Conservation (phyloP, 1,140 invertebrate genomes). For the Cryptotermes secundus region DNA sequence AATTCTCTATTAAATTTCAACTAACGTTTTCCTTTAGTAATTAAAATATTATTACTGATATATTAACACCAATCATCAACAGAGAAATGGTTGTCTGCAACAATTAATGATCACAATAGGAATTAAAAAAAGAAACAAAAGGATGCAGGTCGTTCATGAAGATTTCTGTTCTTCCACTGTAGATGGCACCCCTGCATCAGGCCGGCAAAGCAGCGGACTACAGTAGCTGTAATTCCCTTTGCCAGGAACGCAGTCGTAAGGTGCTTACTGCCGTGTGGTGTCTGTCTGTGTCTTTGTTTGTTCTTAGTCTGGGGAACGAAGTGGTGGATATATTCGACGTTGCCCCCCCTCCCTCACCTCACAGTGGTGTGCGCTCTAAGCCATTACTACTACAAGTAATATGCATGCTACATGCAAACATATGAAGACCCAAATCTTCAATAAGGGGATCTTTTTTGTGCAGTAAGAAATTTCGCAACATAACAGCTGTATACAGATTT, state of each 20-base stretch:
- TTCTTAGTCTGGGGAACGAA: neutral
- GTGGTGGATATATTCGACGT: neutral
- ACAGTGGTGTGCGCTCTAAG: neutral
- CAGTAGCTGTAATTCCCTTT: neutral
- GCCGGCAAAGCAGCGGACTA: conserved; percentile 24
- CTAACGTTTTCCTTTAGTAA: too few species aligned
- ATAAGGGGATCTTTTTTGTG: too few species aligned
- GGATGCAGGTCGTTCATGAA: too few species aligned
- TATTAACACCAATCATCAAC: neutral
- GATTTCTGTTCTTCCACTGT: conserved; percentile 24
- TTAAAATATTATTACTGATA: neutral
- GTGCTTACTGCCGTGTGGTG: conserved; percentile 20
- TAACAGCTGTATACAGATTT: too few species aligned
- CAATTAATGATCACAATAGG: neutral
- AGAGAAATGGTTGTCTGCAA: neutral
- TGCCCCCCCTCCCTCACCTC: neutral
- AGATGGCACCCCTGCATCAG: conserved; percentile 23
- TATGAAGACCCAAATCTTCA: neutral
- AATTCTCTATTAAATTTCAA: too few species aligned
- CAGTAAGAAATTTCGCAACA: too few species aligned
- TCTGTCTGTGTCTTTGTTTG: conserved; percentile 9
- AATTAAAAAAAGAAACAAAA: too few species aligned
- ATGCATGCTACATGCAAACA: neutral
- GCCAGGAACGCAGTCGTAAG: conserved; percentile 18
- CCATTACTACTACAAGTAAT: neutral